Percentiles rank a stretch among this genome's conserved stretches.
These are phyloP conservation scores for Plagiodera versicolora DNA, from an alignment of 2,888 invertebrate species.

Conservation along the genomic window DNA sequence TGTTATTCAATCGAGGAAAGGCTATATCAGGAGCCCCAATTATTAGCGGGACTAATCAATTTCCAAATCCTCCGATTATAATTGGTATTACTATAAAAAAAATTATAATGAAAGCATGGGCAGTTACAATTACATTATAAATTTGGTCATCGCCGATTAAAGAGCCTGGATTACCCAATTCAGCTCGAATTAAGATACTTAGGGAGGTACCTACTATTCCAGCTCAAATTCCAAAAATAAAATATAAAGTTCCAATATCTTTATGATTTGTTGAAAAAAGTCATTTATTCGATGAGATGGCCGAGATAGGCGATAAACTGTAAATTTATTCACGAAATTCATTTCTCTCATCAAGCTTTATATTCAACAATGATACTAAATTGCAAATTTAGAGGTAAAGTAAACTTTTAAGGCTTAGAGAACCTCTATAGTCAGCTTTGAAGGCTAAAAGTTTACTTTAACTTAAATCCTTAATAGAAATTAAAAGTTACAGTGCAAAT, in stretches of 20 bases:
- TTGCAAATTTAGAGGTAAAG: constrained; percentile 64
- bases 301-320: constrained; percentile 66
- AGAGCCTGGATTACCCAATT: constrained; percentile 68
- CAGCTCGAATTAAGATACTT: constrained; percentile 72
- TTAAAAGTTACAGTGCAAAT: constrained; percentile 11
- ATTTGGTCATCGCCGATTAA: constrained; percentile 75
- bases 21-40: constrained; percentile 79
- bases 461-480: constrained; percentile 59
- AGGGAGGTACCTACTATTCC: constrained; percentile 71
- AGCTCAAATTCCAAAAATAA: constrained; percentile 68
- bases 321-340: constrained; percentile 63
- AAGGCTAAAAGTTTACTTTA: constrained; percentile 65
- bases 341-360: constrained; percentile 60
- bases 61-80: constrained; percentile 82
- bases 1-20: constrained; percentile 82
- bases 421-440: constrained; percentile 64
- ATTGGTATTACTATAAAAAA: constrained; percentile 64
- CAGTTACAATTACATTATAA: constrained; percentile 78
- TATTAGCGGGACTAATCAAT: constrained; percentile 78
- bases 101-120: constrained; percentile 82
- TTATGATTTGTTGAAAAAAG: constrained; percentile 74
- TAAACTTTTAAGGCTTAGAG: constrained; percentile 60
- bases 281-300: constrained; percentile 69
- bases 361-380: constrained; percentile 64
- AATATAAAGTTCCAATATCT: constrained; percentile 65